These are phyloP conservation scores for Mustela lutreola DNA, from an alignment of 2,113 vertebrate species.

Conservation along the genomic window DNA sequence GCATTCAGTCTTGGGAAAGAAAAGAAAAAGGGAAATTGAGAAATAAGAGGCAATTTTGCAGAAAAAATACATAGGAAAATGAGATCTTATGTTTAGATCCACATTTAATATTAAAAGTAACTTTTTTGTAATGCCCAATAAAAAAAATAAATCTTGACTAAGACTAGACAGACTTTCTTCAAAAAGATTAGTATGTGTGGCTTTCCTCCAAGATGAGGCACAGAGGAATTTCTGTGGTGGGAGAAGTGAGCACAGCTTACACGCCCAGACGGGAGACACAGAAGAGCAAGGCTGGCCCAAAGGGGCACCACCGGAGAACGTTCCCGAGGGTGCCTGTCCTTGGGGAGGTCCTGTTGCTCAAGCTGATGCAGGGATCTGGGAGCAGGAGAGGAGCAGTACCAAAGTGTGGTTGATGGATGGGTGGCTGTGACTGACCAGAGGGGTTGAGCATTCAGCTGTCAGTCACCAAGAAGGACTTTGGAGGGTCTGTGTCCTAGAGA, in stretches of 20 bases:
- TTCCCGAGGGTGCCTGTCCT: neutral
- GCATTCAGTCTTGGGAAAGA: no score
- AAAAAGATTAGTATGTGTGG: neutral
- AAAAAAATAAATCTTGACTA: neutral
- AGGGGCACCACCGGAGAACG: neutral
- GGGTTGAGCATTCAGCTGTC: neutral
- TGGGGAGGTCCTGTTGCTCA: neutral
- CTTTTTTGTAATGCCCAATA: neutral
- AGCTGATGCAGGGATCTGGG: neutral
- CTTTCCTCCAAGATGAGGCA: neutral
- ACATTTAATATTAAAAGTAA: neutral
- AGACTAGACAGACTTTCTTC: neutral
- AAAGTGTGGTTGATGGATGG: neutral
- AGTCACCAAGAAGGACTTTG: no score
- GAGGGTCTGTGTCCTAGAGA: no score
- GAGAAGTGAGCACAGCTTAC: neutral
- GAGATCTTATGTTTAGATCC: neutral
- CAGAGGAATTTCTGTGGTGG: neutral
- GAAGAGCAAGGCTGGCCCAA: no score
- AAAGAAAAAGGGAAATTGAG: neutral
- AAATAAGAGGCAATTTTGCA: neutral
- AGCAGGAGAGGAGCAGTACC: neutral
- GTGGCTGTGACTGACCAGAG: neutral
- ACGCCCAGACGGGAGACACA: fast-evolving
- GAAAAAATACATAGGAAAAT: neutral